Base-by-base conservation (phyloP, 2,888 invertebrate genomes). In the Slavum lentiscoides region DNA sequence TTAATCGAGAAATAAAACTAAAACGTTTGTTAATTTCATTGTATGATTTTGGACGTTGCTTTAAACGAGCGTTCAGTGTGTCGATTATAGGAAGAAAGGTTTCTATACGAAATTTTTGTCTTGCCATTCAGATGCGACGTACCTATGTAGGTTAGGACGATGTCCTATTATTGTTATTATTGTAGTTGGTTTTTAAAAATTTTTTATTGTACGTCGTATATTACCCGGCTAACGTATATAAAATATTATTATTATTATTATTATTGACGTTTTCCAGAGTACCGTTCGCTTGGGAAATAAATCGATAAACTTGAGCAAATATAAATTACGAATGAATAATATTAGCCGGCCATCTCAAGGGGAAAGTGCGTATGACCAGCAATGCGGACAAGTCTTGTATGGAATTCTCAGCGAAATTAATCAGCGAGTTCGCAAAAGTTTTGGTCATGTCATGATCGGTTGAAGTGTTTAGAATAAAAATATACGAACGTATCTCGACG, bases 291-390 rank as follows among this genome's bases (percentile, higher is more conserved):
- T 72, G 21, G 62, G 49, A 7, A 62, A 23, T 7, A 64, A 70
- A 80, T 55, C 80, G 23, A 58, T 80, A n/a, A 53, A 80, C 55
- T 55, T 72, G 70, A 80, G 39, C 43, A 80, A 72, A 64, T 72
- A 72, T n/a, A 64, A 58, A 58, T 70, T 58, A 49, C 53, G 7
- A n/a, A 66, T 72, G 80, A 43, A 43, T 23, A 11, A n/a, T 72
- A 30, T 9, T 72, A 11, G 64, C 23, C 15, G 80, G 80, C 2
- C 21, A 53, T 53, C 6, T 80, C 64, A 43, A n/a, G 9, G 72
- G 64, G 13, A 80, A 55, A 70, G n/a, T 55, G 7, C 0, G 70
- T 9, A 23, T 23, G 21, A 64, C 49, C 39, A 80, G 55, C 3
- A 39, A 80, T 64, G 39, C 39, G 13, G 80, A 64, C n/a, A 64